Percentiles rank a stretch among this genome's conserved stretches.
These are phyloP conservation scores for Odontomyia ornata DNA, from an alignment of 2,888 invertebrate genomes.

Conservation along the genomic window DNA sequence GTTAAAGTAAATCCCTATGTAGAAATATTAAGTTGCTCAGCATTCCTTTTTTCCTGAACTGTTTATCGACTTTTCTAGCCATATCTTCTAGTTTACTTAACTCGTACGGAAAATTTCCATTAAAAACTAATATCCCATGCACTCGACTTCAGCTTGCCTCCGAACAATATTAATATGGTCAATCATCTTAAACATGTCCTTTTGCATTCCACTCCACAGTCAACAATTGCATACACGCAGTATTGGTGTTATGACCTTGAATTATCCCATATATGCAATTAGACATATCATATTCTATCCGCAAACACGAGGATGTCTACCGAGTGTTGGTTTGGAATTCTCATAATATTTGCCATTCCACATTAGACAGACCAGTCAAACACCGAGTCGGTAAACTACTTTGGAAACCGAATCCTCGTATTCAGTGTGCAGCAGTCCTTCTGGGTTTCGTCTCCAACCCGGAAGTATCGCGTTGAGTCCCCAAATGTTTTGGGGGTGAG, in stretches of 20 bases:
- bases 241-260: background rate
- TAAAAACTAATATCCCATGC: no score
- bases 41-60: no score
- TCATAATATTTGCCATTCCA: conserved; percentile 5
- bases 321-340: background rate
- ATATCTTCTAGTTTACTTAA: no score
- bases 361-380: conserved; percentile 22
- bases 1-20: no score
- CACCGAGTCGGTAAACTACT: conserved; percentile 34
- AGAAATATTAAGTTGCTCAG: no score
- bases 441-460: background rate
- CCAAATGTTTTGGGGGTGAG: background rate
- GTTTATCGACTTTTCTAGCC: no score
- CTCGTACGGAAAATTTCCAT: no score
- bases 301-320: background rate
- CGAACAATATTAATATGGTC: no score
- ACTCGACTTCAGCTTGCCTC: no score
- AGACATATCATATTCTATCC: background rate
- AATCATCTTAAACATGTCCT: no score
- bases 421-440: conserved; percentile 1
- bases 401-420: background rate
- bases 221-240: background rate
- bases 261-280: background rate
- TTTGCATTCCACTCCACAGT: no score
- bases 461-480: background rate